Base-by-base conservation (phyloP, 2,888 invertebrate genomes). In the Trissolcus brochymenae region DNA sequence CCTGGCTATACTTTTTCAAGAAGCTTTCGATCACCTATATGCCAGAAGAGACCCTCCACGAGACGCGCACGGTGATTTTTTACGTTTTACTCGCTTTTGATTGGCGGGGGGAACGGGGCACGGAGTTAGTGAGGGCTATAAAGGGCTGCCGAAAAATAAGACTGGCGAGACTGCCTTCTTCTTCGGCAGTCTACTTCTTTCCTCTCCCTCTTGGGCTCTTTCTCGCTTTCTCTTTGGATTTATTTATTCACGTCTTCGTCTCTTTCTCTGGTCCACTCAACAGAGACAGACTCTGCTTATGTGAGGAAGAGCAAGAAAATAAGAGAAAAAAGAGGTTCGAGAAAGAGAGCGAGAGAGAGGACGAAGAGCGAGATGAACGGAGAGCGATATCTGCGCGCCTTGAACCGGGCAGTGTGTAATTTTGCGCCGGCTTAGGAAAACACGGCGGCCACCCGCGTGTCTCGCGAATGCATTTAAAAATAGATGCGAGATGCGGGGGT, bases 391-490 rank as follows among this genome's bases (percentile, higher is more conserved):
- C 81, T 75, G 81, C 76, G 77, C 79, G 82, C 80, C 80, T 79
- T 72, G 74, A 74, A 77, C 78, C 82, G 83, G 84, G 84, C 87
- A 87, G 88, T 87, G 88, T 88, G 88, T 88, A 88, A 88, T 88
- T 88, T 88, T 88, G 87, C 88, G 87, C 88, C 86, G 87, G 86
- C 88, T 88, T 88, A 88, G 87, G 87, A 88, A 88, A 88, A 87
- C 87, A 88, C 88, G 86, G 80, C 84, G 88, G 87, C 88, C 88
- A 88, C 88, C 88, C 88, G 88, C 88, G 87, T 86, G 85, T 85
- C 87, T 85, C 85, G 84, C 84, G 84, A 87, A 85, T 85, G 83
- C 84, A 86, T 87, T 88, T 86, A 86, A 87, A 88, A 88, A 87
- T 87, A 87, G 87, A 87, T 82, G 82, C 80, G 81, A 79, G 78